phyloP scores from a whole-genome alignment of 1,140 invertebrate genomes.

The Apis florea region DNA sequence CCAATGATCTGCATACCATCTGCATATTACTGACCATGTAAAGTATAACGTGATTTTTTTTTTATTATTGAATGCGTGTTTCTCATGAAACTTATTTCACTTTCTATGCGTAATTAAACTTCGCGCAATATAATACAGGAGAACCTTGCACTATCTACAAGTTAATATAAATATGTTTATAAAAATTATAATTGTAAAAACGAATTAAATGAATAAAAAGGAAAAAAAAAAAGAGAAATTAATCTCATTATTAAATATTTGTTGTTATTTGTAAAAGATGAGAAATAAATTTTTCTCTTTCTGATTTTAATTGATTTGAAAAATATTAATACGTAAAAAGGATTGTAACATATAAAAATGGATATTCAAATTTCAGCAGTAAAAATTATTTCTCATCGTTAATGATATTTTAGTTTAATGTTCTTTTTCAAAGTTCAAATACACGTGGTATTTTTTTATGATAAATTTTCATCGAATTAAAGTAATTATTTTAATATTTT shows the following conservation, averaged over 20 bases:
- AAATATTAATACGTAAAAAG: background rate
- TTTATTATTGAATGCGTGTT: background rate
- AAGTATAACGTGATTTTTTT: constrained; percentile 24
- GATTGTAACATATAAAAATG: background rate
- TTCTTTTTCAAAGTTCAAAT: background rate
- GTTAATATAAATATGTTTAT: background rate
- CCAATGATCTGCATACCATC: constrained; percentile 37
- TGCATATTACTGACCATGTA: constrained; percentile 24
- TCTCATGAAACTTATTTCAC: constrained; percentile 30
- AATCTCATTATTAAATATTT: background rate
- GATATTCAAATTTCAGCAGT: background rate
- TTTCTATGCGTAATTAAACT: constrained; percentile 21
- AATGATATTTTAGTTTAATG: background rate
- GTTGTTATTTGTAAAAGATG: background rate
- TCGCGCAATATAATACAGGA: background rate
- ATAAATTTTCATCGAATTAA: background rate
- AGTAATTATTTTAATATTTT: background rate
- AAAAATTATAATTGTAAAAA: background rate
- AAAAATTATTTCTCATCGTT: background rate
- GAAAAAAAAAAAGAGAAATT: background rate
- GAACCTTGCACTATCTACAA: background rate
- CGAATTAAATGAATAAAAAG: background rate
- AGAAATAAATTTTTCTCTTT: too few relatives aligned
- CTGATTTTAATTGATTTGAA: background rate
- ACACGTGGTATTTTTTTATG: background rate